Conservation (phyloP, 2,113 vertebrate species). For the Clupea harengus region DNA sequence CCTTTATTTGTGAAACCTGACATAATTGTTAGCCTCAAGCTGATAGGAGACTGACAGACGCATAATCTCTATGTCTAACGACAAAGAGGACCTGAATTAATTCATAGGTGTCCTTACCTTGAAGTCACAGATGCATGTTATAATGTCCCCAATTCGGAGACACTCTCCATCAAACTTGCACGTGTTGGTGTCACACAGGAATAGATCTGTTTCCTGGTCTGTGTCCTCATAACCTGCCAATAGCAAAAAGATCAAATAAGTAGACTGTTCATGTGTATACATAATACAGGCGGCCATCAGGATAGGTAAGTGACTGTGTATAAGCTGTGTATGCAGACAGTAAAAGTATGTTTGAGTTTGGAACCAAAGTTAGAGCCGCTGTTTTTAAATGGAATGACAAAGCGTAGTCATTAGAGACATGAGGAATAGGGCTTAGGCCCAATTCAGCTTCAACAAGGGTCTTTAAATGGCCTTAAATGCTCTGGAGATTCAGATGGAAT, state of each 20-base stretch:
- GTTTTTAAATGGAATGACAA: not conserved
- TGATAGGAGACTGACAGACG: not conserved
- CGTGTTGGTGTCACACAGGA: constrained; percentile 97
- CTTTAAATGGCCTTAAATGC: not conserved
- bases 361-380: not conserved
- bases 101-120: constrained; percentile 82
- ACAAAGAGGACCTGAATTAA: not conserved
- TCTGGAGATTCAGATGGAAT: constrained; percentile 3
- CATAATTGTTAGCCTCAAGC: not conserved
- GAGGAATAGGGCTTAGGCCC: not conserved
- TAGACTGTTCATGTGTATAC: not conserved
- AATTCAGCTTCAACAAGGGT: not conserved
- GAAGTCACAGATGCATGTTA: constrained; percentile 98
- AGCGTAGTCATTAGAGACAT: not conserved
- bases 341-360: not conserved
- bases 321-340: not conserved
- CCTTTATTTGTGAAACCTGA: too few species aligned
- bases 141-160: constrained; percentile 95
- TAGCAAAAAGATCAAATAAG: constrained; percentile 53
- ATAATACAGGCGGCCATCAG: not conserved
- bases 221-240: constrained; percentile 87
- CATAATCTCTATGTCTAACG: not conserved
- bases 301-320: not conserved
- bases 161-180: constrained; percentile 99
- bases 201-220: constrained; percentile 94